phyloP scores from a whole-genome alignment of 2,888 invertebrate genomes.

The Nephrocerus scutellatus region DNA sequence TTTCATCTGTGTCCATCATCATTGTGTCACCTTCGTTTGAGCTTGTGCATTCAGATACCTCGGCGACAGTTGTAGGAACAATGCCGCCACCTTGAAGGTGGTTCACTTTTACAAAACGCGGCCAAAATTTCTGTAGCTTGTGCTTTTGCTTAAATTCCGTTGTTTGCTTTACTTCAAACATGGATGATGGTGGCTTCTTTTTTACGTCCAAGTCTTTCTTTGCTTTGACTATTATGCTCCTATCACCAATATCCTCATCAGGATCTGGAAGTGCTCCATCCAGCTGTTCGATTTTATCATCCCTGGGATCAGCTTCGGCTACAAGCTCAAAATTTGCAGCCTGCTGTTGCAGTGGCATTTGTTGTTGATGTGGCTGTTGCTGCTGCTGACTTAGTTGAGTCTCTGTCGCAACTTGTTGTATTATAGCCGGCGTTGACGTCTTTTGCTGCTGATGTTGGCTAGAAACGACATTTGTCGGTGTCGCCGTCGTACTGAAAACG shows the following conservation, averaged over 20 bases:
- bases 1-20: conserved; percentile 12
- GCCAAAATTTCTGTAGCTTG: too few relatives aligned
- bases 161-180: too few relatives aligned
- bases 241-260: conserved; percentile 11
- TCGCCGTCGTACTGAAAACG: conserved; percentile 40
- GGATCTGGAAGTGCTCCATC: conserved; percentile 32
- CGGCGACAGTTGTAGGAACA: conserved; percentile 15
- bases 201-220: too few relatives aligned
- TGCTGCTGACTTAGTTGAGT: conserved; percentile 17
- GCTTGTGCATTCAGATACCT: conserved; percentile 14
- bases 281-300: conserved; percentile 44
- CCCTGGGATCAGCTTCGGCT: conserved; percentile 36
- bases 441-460: conserved; percentile 30
- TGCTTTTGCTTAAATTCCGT: too few relatives aligned
- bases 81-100: conserved; percentile 23
- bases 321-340: conserved; percentile 15
- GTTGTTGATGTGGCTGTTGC: conserved; percentile 16
- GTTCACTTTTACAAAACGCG: too few relatives aligned
- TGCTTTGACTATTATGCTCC: too few relatives aligned
- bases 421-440: conserved; percentile 29
- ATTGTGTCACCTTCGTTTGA: too few relatives aligned
- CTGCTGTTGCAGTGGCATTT: conserved; percentile 4
- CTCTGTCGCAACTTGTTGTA: conserved; percentile 23
- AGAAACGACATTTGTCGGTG: conserved; percentile 15
- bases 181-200: too few relatives aligned